Conservation (phyloP, 2,888 invertebrate genomes). For the Gandaritis pyraliata region DNA sequence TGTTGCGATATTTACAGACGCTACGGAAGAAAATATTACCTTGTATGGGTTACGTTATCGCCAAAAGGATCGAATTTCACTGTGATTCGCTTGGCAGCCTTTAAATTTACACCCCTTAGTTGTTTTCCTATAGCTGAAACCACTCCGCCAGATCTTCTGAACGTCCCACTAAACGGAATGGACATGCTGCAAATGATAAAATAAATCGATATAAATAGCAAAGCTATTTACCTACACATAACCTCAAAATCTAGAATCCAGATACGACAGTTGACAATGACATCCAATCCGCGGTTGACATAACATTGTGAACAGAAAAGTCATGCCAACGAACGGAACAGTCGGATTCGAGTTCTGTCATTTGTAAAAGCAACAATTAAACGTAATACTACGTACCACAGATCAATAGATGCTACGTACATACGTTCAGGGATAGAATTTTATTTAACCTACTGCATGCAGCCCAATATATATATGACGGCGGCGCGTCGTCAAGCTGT, state of each 20-base stretch:
- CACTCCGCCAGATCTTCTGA: conserved; percentile 87
- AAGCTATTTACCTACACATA: conserved; percentile 12
- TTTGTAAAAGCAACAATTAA: too few relatives aligned
- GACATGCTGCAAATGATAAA: conserved; percentile 82
- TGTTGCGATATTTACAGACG: conserved; percentile 1
- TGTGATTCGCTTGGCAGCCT: conserved; percentile 90
- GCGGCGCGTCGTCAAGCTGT: too few relatives aligned
- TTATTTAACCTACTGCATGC: too few relatives aligned
- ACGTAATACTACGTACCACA: too few relatives aligned
- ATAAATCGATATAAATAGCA: conserved; percentile 41
- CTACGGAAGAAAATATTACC: conserved; percentile 68
- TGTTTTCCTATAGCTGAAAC: conserved; percentile 90
- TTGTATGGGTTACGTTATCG: conserved; percentile 86
- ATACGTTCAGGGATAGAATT: too few relatives aligned
- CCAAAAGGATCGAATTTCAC: conserved; percentile 94
- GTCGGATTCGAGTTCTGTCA: too few relatives aligned
- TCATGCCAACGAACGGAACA: too few relatives aligned
- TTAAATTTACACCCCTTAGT: conserved; percentile 88
- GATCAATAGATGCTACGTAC: too few relatives aligned
- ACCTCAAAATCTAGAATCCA: conserved; percentile 10
- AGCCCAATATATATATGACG: too few relatives aligned
- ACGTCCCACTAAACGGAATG: conserved; percentile 88
- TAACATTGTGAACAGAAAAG: too few relatives aligned
- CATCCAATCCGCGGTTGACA: too few relatives aligned
- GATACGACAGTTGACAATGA: not conserved